Evolutionary conservation across 2,113 vertebrate genomes (phyloP).

Genomic region (Canis aureus): DNA sequence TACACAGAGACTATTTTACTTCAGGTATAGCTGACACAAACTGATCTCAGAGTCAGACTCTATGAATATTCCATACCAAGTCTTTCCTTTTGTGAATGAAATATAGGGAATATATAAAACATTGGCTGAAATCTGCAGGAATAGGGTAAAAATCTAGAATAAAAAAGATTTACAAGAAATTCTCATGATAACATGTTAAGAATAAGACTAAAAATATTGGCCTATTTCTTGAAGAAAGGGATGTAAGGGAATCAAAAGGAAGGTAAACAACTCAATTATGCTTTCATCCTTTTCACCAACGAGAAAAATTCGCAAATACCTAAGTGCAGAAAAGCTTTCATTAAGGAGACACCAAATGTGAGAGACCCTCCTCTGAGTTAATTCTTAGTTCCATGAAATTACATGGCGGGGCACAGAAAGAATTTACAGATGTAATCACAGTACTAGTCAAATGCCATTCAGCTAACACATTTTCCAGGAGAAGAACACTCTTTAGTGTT

Average conservation of each 20-base stretch:
- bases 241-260: not conserved
- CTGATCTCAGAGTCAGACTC: not conserved
- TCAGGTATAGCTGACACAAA: not conserved
- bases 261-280: not conserved
- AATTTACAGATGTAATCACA: not conserved
- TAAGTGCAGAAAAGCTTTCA: not conserved
- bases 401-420: not conserved
- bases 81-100: not conserved
- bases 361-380: not conserved
- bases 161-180: not conserved
- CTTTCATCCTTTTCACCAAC: not conserved
- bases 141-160: constrained; percentile 45
- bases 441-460: not conserved
- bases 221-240: not conserved
- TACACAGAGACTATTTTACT: not conserved
- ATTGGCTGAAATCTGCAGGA: constrained; percentile 70
- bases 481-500: not conserved
- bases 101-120: constrained; percentile 52
- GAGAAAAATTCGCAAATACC: not conserved
- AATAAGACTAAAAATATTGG: not conserved
- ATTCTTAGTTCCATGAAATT: not conserved
- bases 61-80: not conserved
- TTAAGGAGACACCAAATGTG: not conserved
- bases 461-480: not conserved
- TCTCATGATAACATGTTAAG: not conserved